Percentiles rank a stretch among this genome's conserved stretches.
Evolutionary conservation across 2,888 invertebrate species (phyloP).

Genomic region (Tanaodytes sp.): DNA sequence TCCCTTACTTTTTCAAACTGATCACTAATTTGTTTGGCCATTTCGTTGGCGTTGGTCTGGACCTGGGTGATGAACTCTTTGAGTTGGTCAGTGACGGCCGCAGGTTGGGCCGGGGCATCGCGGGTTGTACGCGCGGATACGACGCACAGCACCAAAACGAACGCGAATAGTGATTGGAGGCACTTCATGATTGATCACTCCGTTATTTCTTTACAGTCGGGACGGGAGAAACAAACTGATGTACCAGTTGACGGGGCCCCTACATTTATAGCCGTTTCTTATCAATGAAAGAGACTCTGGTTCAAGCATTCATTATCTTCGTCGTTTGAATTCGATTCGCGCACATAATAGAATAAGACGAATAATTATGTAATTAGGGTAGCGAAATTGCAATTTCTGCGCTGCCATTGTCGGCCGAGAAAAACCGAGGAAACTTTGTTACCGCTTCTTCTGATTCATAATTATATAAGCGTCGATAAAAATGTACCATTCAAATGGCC

Average conservation of each 20-base stretch:
- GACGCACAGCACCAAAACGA: constrained; percentile 52
- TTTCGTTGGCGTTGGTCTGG: constrained; percentile 59
- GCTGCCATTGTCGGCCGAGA: too few species aligned
- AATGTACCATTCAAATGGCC: too few species aligned
- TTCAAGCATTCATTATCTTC: constrained; percentile 45
- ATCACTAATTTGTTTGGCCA: constrained; percentile 62
- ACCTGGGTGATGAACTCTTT: constrained; percentile 63
- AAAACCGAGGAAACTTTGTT: too few species aligned
- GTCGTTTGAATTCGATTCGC: constrained; percentile 23
- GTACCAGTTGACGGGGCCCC: constrained; percentile 30
- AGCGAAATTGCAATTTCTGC: too few species aligned
- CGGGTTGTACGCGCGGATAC: constrained; percentile 49
- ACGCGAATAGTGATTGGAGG: constrained; percentile 33
- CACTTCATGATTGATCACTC: constrained; percentile 52
- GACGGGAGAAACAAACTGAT: constrained; percentile 36
- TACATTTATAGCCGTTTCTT: constrained; percentile 50
- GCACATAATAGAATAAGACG: constrained; percentile 39
- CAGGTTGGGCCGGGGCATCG: constrained; percentile 38
- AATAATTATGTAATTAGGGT: constrained; percentile 41
- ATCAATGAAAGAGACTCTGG: constrained; percentile 45
- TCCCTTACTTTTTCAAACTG: constrained; percentile 51
- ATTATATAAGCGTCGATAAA: constrained; percentile 1
- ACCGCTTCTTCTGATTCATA: neutral
- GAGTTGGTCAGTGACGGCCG: constrained; percentile 43
- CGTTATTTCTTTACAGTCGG: constrained; percentile 14